Evolutionary conservation across 1,140 invertebrate genomes (phyloP), one percentile per base, ranked within the genome.

Genomic region (Lepidotrigona ventralis): DNA sequence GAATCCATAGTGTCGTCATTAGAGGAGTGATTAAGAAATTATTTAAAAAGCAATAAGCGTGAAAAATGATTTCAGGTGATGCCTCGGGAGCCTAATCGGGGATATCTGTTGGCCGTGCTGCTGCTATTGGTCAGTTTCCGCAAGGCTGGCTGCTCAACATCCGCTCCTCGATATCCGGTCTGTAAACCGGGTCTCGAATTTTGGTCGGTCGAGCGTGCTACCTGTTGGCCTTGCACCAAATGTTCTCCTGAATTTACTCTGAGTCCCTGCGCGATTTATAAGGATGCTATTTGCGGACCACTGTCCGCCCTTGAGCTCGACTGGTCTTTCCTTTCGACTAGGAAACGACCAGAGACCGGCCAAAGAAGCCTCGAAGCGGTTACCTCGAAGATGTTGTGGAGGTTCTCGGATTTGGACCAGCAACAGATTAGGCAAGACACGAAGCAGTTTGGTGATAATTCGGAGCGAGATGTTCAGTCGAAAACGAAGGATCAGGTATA

Each of bases 261-360:
- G 39, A 94, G 94, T 78, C 96, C 96, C 58, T 97, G 96, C 90
- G 95, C 95, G 56, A 90, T 95, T 14, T 95, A 96, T 91, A 92
- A 95, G 53, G 96, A 97, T 91, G 96, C 96, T 1, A 92, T 95
- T 68, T 96, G 96, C 93, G 95, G 95, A 9, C 94, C 95, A 4
- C 91, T 96, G 6, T 95, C 94, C 29, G 95, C 95, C 72, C 93
- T 96, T 70, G 92, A 95, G 75, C 93, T 96, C 70, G 94, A 95
- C 89, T 95, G 95, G 90, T 95, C 95, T 64, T 95, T 94, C 79
- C 90, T 93, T 23, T 83, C 90, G 81, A 82, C 90, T 56, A 85
- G 87, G 76, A 90, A 87, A 63, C 73, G 89, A 73, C 66, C 77
- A 29, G 71, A 90, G 54, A 76, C 84, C 77, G 56, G 83, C 17